Conservation (phyloP, 2,888 invertebrate genomes). For the Aphodius sticticus region DNA sequence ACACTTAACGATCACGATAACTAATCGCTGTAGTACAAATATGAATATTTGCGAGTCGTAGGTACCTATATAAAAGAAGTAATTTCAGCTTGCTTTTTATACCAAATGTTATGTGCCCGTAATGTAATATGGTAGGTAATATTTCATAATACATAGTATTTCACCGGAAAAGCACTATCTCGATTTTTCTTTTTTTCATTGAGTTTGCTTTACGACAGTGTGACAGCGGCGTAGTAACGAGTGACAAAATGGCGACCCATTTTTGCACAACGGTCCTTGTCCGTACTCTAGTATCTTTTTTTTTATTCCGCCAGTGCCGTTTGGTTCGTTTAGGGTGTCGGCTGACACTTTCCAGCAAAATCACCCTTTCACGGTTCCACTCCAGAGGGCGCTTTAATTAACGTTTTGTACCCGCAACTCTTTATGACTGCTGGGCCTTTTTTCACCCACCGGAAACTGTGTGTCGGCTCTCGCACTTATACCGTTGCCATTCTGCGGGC, state of each 20-base stretch:
- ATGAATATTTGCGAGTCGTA: no score
- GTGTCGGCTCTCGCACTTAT: neutral
- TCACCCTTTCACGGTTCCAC: neutral
- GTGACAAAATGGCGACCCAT: neutral
- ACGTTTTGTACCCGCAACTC: conserved; percentile 4
- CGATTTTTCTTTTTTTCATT: no score
- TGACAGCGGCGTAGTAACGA: neutral
- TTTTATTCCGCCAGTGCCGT: neutral
- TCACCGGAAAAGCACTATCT: no score
- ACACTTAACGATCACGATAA: no score
- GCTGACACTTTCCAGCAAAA: neutral
- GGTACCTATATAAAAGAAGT: no score
- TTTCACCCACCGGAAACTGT: neutral
- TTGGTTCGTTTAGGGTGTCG: neutral
- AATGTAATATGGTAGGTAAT: no score
- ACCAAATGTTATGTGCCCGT: no score
- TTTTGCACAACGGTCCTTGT: neutral
- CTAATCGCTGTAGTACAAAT: no score
- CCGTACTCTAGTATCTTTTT: neutral
- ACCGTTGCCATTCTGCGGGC: neutral
- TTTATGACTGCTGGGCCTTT: neutral
- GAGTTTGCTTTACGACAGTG: neutral
- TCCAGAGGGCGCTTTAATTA: neutral
- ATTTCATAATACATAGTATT: no score
- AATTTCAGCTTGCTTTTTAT: no score